Evolutionary conservation across 2,113 vertebrate species (phyloP).

Genomic region (Marmota flaviventris): DNA sequence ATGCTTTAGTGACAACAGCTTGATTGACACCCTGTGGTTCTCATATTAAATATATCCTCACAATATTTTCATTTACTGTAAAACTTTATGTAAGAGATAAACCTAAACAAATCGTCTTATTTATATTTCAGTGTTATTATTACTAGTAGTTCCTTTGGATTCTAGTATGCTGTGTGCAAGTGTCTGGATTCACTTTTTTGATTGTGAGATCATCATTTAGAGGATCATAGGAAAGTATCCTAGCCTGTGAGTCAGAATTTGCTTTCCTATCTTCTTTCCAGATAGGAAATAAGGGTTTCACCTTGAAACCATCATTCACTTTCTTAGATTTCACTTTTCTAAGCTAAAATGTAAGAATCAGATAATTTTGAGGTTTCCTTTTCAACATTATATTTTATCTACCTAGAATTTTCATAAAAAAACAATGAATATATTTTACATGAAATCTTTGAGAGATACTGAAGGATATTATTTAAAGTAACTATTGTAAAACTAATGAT

Average conservation of each 20-base stretch:
- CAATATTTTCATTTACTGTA: background rate
- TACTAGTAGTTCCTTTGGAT: background rate
- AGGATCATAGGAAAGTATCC: background rate
- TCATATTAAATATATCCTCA: background rate
- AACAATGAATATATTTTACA: background rate
- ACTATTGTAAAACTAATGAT: background rate
- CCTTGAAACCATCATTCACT: background rate
- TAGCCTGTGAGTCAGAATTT: background rate
- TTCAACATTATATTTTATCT: slow-evolving; percentile 6
- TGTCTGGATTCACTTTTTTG: background rate
- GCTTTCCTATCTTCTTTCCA: background rate
- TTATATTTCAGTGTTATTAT: background rate
- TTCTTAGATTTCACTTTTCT: background rate
- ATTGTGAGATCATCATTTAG: background rate
- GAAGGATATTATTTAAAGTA: background rate
- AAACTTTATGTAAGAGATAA: background rate
- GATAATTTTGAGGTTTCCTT: background rate
- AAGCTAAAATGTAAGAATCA: background rate
- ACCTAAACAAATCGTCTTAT: background rate
- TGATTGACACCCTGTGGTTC: background rate
- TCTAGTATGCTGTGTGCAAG: background rate
- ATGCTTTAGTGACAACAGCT: background rate
- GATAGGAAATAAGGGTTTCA: background rate
- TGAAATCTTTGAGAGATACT: background rate
- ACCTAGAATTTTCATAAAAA: background rate